A percentile compares a stretch with the other conserved stretches of the same genome.
phyloP scores from a whole-genome alignment of 2,113 vertebrate genomes.

The Grammomys surdaster region DNA sequence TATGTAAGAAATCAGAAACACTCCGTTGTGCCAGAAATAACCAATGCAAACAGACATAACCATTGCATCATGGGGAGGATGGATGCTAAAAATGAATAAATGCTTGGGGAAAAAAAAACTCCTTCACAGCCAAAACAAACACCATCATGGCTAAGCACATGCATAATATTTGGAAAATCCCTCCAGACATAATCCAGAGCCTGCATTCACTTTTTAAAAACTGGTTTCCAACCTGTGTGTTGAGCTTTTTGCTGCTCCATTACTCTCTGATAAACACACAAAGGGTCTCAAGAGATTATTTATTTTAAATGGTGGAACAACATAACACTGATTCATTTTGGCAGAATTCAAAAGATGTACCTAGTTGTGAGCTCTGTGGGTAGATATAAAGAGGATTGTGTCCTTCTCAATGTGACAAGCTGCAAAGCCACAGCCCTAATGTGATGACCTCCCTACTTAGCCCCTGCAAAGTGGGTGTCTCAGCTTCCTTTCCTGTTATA shows the following conservation, averaged over 20 bases:
- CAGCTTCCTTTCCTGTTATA: not conserved
- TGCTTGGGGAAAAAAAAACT: not conserved
- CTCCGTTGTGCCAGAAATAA: not conserved
- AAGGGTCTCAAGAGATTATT: not conserved
- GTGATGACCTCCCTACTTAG: not conserved
- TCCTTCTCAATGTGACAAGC: not conserved
- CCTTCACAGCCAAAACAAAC: constrained; percentile 45
- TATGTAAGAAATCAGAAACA: not conserved
- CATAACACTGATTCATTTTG: no score
- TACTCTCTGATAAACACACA: not conserved
- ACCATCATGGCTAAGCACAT: not conserved
- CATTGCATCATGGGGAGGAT: not conserved
- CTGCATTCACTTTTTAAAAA: not conserved
- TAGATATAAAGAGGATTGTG: not conserved
- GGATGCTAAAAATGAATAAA: constrained; percentile 30
- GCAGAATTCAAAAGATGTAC: not conserved
- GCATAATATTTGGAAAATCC: not conserved
- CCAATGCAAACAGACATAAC: not conserved
- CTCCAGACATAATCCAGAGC: constrained; percentile 32
- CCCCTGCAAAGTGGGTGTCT: no score
- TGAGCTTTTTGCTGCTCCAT: not conserved
- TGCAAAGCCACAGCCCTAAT: not conserved
- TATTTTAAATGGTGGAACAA: not conserved
- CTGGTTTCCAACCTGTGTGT: not conserved
- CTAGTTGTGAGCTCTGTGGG: not conserved